Evolutionary conservation across 1,140 invertebrate species (phyloP).

Genomic region (Trialeurodes vaporariorum): DNA sequence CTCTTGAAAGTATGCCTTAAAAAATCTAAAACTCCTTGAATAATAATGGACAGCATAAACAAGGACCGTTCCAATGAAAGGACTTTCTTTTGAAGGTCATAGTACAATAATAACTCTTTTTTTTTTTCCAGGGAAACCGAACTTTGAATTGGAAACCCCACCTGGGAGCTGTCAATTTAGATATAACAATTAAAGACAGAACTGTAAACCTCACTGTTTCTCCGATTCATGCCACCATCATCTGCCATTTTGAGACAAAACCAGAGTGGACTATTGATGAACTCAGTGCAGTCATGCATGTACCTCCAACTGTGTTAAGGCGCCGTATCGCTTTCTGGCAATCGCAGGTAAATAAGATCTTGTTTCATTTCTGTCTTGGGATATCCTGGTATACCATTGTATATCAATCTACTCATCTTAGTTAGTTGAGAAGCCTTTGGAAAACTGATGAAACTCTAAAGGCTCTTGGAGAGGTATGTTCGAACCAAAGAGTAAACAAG

Average conservation of each 20-base stretch:
- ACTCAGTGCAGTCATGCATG: conserved; percentile 67
- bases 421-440: too few relatives aligned
- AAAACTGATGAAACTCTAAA: too few relatives aligned
- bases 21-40: too few relatives aligned
- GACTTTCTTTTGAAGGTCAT: too few relatives aligned
- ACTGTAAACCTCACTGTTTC: conserved; percentile 74
- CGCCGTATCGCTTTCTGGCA: conserved; percentile 87
- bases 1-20: too few relatives aligned
- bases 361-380: too few relatives aligned
- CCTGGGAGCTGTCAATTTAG: conserved; percentile 80
- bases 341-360: conserved; percentile 46
- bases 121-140: conserved; percentile 53
- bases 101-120: conserved; percentile 8
- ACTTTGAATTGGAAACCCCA: conserved; percentile 90
- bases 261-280: conserved; percentile 73
- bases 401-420: too few relatives aligned
- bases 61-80: too few relatives aligned
- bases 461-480: too few relatives aligned
- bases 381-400: too few relatives aligned
- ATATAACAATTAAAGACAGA: conserved; percentile 77
- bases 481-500: too few relatives aligned
- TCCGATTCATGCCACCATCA: conserved; percentile 86
- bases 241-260: conserved; percentile 88
- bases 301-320: conserved; percentile 66
- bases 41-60: too few relatives aligned